These are phyloP conservation scores for Acronicta alni DNA, from an alignment of 2,888 invertebrate genomes.

Conservation along the genomic window DNA sequence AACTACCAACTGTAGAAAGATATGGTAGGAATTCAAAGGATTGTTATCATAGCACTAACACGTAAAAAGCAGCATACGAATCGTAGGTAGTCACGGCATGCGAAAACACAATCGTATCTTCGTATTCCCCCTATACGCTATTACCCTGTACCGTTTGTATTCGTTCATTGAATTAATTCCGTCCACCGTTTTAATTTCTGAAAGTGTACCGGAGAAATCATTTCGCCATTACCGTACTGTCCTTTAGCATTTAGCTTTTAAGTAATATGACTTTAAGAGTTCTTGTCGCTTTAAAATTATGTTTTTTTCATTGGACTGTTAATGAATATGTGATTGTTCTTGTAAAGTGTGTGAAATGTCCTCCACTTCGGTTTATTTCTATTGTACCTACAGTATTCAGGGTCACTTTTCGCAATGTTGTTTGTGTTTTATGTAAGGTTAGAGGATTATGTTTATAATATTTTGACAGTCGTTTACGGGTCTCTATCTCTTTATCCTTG, in stretches of 20 bases:
- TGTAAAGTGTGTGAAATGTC: slow-evolving; percentile 32
- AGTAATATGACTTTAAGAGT: slow-evolving; percentile 29
- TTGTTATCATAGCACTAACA: slow-evolving; percentile 29
- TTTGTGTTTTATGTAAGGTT: neutral
- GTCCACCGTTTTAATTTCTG: slow-evolving; percentile 41
- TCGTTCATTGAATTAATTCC: slow-evolving; percentile 30
- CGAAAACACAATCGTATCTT: slow-evolving; percentile 48
- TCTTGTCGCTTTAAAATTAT: slow-evolving; percentile 16
- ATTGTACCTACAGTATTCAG: slow-evolving; percentile 38
- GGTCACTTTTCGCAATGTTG: slow-evolving; percentile 14
- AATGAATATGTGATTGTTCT: slow-evolving; percentile 24
- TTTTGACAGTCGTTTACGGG: too few species aligned
- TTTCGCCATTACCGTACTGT: slow-evolving; percentile 21
- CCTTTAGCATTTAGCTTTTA: slow-evolving; percentile 37
- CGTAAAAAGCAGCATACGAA: slow-evolving; percentile 22
- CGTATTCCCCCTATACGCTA: slow-evolving; percentile 37
- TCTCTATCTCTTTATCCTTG: too few species aligned
- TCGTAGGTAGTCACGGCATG: slow-evolving; percentile 41
- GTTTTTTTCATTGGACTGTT: slow-evolving; percentile 5
- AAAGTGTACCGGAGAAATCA: slow-evolving; percentile 38
- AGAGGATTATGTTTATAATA: neutral
- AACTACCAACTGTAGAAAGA: neutral
- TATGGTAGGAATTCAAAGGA: slow-evolving; percentile 20
- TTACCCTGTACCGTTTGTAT: slow-evolving; percentile 31
- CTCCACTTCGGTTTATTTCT: slow-evolving; percentile 18